These are phyloP conservation scores for Mactra quadrangularis DNA, from an alignment of 1,140 invertebrate genomes.

Conservation along the genomic window DNA sequence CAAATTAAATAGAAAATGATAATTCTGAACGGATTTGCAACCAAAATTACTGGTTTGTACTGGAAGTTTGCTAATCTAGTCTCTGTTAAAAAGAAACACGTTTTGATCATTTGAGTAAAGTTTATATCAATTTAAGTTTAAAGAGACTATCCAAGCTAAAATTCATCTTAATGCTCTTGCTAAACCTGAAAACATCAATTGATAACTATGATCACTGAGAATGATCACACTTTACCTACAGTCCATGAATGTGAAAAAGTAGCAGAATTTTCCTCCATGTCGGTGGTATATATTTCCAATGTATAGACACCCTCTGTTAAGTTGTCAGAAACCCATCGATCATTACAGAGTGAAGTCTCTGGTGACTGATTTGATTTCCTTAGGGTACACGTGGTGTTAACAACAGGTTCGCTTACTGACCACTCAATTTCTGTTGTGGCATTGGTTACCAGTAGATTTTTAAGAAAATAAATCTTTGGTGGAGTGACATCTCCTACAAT, in stretches of 20 bases:
- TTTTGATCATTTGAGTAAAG: too few species aligned
- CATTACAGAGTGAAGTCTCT: background rate
- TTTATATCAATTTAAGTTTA: too few species aligned
- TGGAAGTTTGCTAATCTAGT: too few species aligned
- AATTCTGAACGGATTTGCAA: too few species aligned
- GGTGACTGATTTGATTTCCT: background rate
- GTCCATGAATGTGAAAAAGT: background rate
- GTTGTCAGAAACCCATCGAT: background rate
- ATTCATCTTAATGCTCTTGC: too few species aligned
- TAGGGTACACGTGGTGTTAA: background rate
- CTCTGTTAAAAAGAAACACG: too few species aligned
- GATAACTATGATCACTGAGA: too few species aligned
- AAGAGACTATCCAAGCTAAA: too few species aligned
- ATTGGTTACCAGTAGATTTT: background rate
- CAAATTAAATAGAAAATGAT: background rate
- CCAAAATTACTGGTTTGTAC: too few species aligned
- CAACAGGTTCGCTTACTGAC: background rate
- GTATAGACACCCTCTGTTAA: background rate
- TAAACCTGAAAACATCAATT: too few species aligned
- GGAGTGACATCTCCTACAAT: slow-evolving; percentile 33
- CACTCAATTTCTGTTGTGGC: slow-evolving; percentile 12
- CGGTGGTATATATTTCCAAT: background rate
- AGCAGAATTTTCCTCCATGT: slow-evolving; percentile 18
- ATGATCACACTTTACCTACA: slow-evolving; percentile 16
- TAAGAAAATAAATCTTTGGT: background rate